These are phyloP conservation scores for Coleophora flavipennella DNA, from an alignment of 2,888 invertebrate species.

Conservation along the genomic window DNA sequence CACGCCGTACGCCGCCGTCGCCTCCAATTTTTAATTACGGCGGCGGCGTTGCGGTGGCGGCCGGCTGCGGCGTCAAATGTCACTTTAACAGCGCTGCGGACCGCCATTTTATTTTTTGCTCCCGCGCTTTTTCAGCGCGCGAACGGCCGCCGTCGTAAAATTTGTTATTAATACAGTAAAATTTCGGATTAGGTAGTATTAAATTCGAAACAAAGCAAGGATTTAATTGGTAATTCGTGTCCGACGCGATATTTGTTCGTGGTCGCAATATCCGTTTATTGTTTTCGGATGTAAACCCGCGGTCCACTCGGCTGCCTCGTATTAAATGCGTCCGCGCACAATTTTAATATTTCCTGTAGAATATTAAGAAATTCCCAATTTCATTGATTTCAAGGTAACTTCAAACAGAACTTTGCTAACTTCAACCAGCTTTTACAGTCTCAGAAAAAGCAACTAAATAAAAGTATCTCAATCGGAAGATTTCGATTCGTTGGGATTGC, in stretches of 20 bases:
- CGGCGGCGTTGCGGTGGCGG: constrained; percentile 18
- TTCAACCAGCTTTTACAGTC: no score
- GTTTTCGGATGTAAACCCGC: constrained; percentile 37
- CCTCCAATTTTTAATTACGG: constrained; percentile 17
- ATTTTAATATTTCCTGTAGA: constrained; percentile 3
- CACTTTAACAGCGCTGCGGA: constrained; percentile 50
- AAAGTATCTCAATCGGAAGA: no score
- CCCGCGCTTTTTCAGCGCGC: constrained; percentile 41
- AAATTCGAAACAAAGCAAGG: constrained; percentile 66
- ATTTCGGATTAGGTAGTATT: constrained; percentile 67
- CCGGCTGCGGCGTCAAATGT: constrained; percentile 40
- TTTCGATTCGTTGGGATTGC: no score
- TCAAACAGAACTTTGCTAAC: no score
- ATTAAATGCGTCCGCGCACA: no score
- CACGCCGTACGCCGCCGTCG: no score
- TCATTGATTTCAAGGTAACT: no score
- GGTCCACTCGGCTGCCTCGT: not conserved
- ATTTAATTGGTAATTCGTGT: constrained; percentile 64
- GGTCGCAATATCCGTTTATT: constrained; percentile 34
- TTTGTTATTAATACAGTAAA: constrained; percentile 68
- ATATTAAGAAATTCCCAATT: no score
- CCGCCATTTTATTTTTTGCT: constrained; percentile 43
- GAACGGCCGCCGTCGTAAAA: constrained; percentile 45
- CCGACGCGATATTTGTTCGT: constrained; percentile 18
- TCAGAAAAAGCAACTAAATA: no score